Evolutionary conservation across 64 coral and sea anemone genomes (phyloP), one percentile per base, ranked within the genome.

Genomic region (Trachythela sp.): DNA sequence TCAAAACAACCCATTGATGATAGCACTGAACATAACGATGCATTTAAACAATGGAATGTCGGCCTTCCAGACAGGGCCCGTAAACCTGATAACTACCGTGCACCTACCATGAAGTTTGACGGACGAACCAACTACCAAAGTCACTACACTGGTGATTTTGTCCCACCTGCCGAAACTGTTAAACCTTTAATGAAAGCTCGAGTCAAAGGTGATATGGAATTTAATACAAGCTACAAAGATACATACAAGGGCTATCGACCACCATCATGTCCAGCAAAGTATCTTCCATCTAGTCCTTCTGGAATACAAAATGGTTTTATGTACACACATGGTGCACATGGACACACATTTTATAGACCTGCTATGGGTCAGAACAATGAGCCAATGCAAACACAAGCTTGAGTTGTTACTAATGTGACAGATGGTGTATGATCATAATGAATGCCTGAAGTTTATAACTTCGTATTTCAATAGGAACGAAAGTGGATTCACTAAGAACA

Each of bases 231-330:
- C 40, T 92, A 92, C 50, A 70, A 76, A 9, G 85, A 99, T 72
- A 99, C 96, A 80, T 99, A 89, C 87, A 99, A 89, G 75, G 96
- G 96, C 22, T 85, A 91, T 8, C 87, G 93, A 6, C 93, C 96
- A 24, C 70, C 43, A 24, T 64, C 76, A 56, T 99, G 96, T 80
- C 96, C 96, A 26, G 96, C 96, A 50, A 76, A 86, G 85, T 83
- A 99, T 95, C 56, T 88, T 86, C 13, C 96, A 94, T 38, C 94
- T 85, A 85, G 83, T 70, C 0, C 94, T 15, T 35, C 75, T 80
- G 75, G 20, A 13, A 36, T 70, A 50, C 91, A 93, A 32, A 88
- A 86, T 93, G 93, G 93, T 24, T 99, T 91, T 88, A 85, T 48
- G 20, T 99, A 93, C 86, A 87, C 71, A 86, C 88, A 93, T 93